These are phyloP conservation scores for Procambarus clarkii DNA, from an alignment of 1,140 invertebrate genomes.

Conservation along the genomic window DNA sequence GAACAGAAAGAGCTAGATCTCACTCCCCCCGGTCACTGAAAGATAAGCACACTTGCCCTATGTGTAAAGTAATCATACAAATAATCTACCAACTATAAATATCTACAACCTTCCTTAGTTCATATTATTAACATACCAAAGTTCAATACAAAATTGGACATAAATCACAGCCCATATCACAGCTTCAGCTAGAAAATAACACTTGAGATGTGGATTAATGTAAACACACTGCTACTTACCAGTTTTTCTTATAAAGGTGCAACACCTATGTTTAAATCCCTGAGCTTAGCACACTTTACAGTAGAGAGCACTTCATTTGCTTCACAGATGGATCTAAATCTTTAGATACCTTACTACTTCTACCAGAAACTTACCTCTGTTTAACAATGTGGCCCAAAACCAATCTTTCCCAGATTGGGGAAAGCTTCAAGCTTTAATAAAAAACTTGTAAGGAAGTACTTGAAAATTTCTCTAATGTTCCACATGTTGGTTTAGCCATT, in stretches of 20 bases:
- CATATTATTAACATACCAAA: not conserved
- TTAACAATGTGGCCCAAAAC: too few relatives aligned
- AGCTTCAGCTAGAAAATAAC: not conserved
- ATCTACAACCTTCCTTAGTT: not conserved
- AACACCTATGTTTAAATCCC: not conserved
- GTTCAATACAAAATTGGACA: not conserved
- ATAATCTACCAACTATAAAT: not conserved
- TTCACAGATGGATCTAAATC: too few relatives aligned
- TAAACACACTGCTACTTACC: not conserved
- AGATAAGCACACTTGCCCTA: not conserved
- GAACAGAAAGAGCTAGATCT: too few relatives aligned
- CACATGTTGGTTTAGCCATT: too few relatives aligned
- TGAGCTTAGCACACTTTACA: not conserved
- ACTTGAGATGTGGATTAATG: not conserved
- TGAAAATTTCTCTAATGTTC: too few relatives aligned
- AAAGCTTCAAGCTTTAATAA: too few relatives aligned
- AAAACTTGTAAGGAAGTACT: too few relatives aligned
- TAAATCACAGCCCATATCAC: constrained; percentile 13
- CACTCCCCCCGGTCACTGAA: too few relatives aligned
- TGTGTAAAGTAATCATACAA: not conserved
- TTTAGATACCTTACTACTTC: too few relatives aligned
- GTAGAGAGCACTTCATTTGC: not conserved
- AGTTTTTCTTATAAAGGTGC: not conserved
- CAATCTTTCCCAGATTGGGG: too few relatives aligned
- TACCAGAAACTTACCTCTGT: too few relatives aligned